Evolutionary conservation across 2,888 invertebrate genomes (phyloP), one percentile per base, ranked within the genome.

Genomic region (Trichogramma evanescens): DNA sequence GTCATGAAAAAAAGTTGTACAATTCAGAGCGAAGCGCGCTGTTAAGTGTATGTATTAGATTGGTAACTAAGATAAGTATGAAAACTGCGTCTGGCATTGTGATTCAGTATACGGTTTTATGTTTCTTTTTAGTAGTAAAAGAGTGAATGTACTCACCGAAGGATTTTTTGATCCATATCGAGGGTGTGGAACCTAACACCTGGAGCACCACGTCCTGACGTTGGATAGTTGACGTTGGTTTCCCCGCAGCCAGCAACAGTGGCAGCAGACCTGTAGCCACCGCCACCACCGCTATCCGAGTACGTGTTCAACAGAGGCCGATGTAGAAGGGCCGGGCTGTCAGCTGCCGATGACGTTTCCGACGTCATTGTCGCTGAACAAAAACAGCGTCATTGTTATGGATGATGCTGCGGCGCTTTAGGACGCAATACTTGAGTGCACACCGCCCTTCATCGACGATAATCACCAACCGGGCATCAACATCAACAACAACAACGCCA

Each of bases 261-360:
- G 8, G 39, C 26, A 7, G 44, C 26, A 43, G 9, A 9, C 44
- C 38, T 38, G 54, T 61, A 43, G 44, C 5, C 26, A 43, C 44
- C 52, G 40, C 3, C 6, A 26, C 26, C 40, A 46, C 44, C 43
- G 46, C 53, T 61, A 58, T 67, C 71, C 62, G 70, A 70, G 65
- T 70, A 71, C 64, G 73, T 69, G 62, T 70, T 71, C 66, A 73
- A 67, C 66, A 74, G 68, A 65, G 71, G 71, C 69, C 73, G 71
- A 66, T 74, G 72, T 67, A 72, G 70, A 65, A 72, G 68, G 64
- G 70, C 69, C 68, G 72, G 72, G 69, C 73, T 74, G 70, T 72
- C 71, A 70, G 71, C 72, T 69, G 71, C 70, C 67, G 73, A 72
- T 65, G 72, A 71, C 69, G 72, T 72, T 70, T 71, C 72, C 67